A percentile compares a stretch with the other conserved stretches of the same genome.
These are phyloP conservation scores for Druceiella hillmani DNA, from an alignment of 2,888 invertebrate genomes.

Conservation along the genomic window DNA sequence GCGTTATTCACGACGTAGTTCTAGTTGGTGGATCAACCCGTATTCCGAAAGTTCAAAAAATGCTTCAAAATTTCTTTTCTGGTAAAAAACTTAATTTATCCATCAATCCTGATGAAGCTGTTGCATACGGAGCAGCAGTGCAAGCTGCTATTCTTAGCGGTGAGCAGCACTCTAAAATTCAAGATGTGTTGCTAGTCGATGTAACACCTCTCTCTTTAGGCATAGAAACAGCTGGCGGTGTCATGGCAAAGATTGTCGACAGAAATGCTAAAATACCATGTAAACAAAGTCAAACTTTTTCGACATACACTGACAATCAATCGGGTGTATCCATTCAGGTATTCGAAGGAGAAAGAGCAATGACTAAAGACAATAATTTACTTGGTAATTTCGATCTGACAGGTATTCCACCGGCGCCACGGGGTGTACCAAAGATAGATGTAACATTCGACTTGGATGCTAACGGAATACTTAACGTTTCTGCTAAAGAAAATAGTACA, in stretches of 20 bases:
- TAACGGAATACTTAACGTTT: constrained; percentile 76
- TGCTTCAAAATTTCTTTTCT: constrained; percentile 69
- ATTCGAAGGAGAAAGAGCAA: constrained; percentile 70
- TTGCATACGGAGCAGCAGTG: constrained; percentile 71
- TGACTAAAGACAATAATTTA: constrained; percentile 72
- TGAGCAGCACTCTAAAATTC: constrained; percentile 67
- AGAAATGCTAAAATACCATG: constrained; percentile 67
- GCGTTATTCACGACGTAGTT: constrained; percentile 68
- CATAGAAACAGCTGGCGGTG: constrained; percentile 74
- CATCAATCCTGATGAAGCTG: constrained; percentile 77
- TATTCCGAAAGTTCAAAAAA: constrained; percentile 71
- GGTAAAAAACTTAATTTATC: constrained; percentile 66
- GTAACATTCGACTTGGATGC: constrained; percentile 71
- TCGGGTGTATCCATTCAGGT: constrained; percentile 66
- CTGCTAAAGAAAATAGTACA: constrained; percentile 63
- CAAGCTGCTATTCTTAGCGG: constrained; percentile 68
- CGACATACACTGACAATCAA: constrained; percentile 78
- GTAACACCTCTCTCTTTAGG: constrained; percentile 61
- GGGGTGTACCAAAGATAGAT: constrained; percentile 61
- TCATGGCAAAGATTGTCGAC: constrained; percentile 70
- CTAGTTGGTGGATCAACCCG: constrained; percentile 77
- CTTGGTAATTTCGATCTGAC: constrained; percentile 59
- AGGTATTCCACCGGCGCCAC: constrained; percentile 63
- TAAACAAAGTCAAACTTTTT: constrained; percentile 65
- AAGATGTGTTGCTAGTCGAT: constrained; percentile 57